Evolutionary conservation across 2,888 invertebrate species (phyloP).

Genomic region (Dolichopus griseipennis): DNA sequence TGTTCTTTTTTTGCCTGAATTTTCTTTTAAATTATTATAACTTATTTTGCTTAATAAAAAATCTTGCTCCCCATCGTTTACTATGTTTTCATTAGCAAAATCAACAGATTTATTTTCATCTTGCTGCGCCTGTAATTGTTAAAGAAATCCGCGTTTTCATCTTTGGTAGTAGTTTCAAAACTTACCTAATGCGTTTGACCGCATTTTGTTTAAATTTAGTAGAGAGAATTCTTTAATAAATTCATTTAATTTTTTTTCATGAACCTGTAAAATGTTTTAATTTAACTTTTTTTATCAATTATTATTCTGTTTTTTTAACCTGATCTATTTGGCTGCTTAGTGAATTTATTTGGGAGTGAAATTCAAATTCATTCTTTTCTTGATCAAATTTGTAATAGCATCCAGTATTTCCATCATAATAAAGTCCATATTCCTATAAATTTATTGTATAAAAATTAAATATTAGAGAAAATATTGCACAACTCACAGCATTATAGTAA

Average conservation of each 20-base stretch:
- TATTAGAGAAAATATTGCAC: neutral
- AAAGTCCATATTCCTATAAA: constrained; percentile 70
- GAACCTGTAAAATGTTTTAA: constrained; percentile 20
- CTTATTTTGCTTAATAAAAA: neutral
- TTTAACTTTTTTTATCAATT: neutral
- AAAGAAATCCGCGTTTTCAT: constrained; percentile 45
- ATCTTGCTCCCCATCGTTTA: neutral
- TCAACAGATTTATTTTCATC: constrained; percentile 18
- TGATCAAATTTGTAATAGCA: constrained; percentile 77
- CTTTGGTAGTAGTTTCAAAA: constrained; percentile 34
- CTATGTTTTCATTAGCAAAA: neutral
- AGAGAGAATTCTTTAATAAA: constrained; percentile 40
- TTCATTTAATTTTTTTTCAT: constrained; percentile 35
- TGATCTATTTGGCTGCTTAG: neutral
- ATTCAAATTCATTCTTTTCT: constrained; percentile 63
- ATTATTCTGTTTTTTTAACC: neutral
- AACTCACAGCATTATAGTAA: constrained; percentile 76
- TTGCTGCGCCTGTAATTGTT: constrained; percentile 32
- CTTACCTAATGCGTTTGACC: constrained; percentile 49
- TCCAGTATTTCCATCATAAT: constrained; percentile 78
- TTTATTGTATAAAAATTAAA: neutral
- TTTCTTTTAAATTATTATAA: neutral
- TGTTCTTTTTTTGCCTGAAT: neutral
- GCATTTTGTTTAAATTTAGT: constrained; percentile 46
- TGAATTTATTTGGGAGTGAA: constrained; percentile 66